Conservation (phyloP, 30 jellyfish, hydroid and myxozoan genomes). For the Catostylus mosaicus region DNA sequence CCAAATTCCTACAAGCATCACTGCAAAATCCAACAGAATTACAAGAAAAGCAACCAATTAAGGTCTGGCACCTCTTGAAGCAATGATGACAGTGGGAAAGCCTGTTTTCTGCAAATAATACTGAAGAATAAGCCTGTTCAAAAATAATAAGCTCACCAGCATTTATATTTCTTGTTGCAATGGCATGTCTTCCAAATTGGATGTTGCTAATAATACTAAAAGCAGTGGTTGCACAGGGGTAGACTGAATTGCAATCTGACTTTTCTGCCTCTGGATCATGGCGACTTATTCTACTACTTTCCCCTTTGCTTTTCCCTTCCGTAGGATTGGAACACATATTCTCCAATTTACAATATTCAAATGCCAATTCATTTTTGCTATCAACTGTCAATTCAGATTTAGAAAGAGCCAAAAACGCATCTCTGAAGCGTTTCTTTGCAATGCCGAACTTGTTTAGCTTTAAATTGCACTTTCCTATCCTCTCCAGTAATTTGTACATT, state of each 20-base stretch:
- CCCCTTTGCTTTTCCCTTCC: neutral
- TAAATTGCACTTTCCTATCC: constrained; percentile 64
- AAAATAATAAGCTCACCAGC: constrained; percentile 89
- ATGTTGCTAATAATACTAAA: constrained; percentile 39
- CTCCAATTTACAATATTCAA: constrained; percentile 7
- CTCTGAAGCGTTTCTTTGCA: constrained; percentile 43
- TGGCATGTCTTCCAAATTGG: constrained; percentile 73
- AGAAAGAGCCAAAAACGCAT: constrained; percentile 43
- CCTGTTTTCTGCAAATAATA: constrained; percentile 56
- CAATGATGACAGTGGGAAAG: constrained; percentile 84
- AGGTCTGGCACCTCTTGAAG: constrained; percentile 54
- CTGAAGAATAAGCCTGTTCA: constrained; percentile 78
- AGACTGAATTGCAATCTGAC: constrained; percentile 34
- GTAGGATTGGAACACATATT: neutral
- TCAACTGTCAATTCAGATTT: constrained; percentile 41
- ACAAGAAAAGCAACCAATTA: constrained; percentile 76
- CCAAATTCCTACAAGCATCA: constrained; percentile 45
- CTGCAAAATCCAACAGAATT: constrained; percentile 70
- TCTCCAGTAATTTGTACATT: constrained; percentile 62
- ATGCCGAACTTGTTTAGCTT: constrained; percentile 5
- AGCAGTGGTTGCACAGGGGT: constrained; percentile 77
- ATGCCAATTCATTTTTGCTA: constrained; percentile 40
- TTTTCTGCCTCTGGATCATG: neutral
- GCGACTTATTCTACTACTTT: neutral
- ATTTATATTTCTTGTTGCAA: constrained; percentile 73